Evolutionary conservation across 37 sponge, comb jelly and placozoan genomes (phyloP), one percentile per base, ranked within the genome.

Genomic region (Bolinopsis microptera): DNA sequence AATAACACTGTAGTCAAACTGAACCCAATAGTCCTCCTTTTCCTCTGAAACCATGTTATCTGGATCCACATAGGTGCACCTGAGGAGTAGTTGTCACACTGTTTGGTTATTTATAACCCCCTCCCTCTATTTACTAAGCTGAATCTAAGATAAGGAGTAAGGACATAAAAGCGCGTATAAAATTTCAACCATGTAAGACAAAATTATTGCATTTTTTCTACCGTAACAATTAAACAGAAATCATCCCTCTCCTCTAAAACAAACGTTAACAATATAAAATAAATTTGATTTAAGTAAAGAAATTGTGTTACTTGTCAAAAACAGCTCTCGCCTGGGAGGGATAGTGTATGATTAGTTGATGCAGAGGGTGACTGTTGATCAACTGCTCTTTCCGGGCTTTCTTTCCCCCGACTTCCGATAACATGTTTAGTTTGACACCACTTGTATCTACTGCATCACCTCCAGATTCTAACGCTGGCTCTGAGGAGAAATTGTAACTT

Each of bases 231-330:
- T 48, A 18, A 18, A 48, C 61, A 18, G 61, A n/a, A n/a, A n/a
- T n/a, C n/a, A n/a, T n/a, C n/a, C n/a, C n/a, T n/a, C n/a, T n/a
- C n/a, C n/a, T n/a, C n/a, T n/a, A n/a, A n/a, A n/a, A n/a, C n/a
- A n/a, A n/a, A n/a, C n/a, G n/a, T n/a, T n/a, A n/a, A n/a, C n/a
- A n/a, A n/a, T n/a, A n/a, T n/a, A n/a, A n/a, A n/a, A n/a, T n/a
- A n/a, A n/a, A n/a, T n/a, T n/a, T n/a, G n/a, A n/a, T n/a, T n/a
- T n/a, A n/a, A n/a, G n/a, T n/a, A n/a, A n/a, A n/a, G n/a, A n/a
- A n/a, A n/a, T n/a, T n/a, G n/a, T n/a, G n/a, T 86, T 40, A 86
- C 90, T 38, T 86, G 31, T 86, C 90, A 27, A 86, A 86, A 0
- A 86, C 8, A 38, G 27, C 27, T 23, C 35, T 38, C 3, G 90